Evolutionary conservation across 2,888 invertebrate genomes (phyloP).

Genomic region (Subacronicta megacephala): DNA sequence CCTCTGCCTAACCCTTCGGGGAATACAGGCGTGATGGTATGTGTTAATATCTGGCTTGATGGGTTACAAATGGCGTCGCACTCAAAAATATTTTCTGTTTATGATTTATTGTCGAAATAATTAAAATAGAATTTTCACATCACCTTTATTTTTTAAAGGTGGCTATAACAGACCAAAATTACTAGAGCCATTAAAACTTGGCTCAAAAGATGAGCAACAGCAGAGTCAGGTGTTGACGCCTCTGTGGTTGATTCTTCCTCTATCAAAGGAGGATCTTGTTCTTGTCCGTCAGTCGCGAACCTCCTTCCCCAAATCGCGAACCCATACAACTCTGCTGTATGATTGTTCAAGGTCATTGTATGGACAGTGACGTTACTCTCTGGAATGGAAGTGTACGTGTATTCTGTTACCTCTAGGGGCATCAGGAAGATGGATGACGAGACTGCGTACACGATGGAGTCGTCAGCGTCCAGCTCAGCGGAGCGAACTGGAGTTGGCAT

Average conservation of each 20-base stretch:
- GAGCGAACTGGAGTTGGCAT: constrained; percentile 74
- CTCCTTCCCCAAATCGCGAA: constrained; percentile 89
- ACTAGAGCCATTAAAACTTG: constrained; percentile 33
- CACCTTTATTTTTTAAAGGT: constrained; percentile 15
- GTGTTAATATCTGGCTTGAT: no score
- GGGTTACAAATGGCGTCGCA: no score
- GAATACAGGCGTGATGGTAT: no score
- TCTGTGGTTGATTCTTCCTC: constrained; percentile 21
- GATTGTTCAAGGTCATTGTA: constrained; percentile 63
- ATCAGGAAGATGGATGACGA: constrained; percentile 83
- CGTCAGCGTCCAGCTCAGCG: constrained; percentile 62
- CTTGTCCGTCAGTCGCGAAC: constrained; percentile 79
- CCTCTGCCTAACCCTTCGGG: no score
- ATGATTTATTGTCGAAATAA: no score
- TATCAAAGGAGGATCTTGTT: constrained; percentile 63
- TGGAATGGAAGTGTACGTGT: constrained; percentile 59
- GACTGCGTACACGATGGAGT: constrained; percentile 83
- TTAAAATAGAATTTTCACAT: no score
- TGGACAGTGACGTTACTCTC: constrained; percentile 55
- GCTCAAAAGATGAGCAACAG: constrained; percentile 39
- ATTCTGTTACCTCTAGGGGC: constrained; percentile 80
- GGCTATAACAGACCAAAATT: constrained; percentile 19
- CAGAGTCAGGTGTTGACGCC: constrained; percentile 18
- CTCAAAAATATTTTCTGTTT: no score
- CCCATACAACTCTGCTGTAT: constrained; percentile 75